These are phyloP conservation scores for Micrasema minimum DNA, from an alignment of 1,140 invertebrate species.

Conservation along the genomic window DNA sequence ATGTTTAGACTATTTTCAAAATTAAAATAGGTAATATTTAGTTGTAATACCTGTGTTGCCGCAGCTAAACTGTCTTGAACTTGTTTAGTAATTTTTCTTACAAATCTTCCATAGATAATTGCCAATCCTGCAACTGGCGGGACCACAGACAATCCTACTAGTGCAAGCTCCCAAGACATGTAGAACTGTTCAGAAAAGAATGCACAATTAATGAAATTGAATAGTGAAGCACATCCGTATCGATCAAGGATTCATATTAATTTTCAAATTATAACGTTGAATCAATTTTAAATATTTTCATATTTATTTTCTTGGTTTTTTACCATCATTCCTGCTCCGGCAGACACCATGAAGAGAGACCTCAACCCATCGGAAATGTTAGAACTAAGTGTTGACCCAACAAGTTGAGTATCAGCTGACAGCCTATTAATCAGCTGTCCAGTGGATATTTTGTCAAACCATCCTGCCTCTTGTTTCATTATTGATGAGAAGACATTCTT, in stretches of 20 bases:
- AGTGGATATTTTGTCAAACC: slow-evolving; percentile 93
- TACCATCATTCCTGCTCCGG: slow-evolving; percentile 95
- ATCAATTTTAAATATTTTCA: too few relatives aligned
- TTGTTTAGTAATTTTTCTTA: slow-evolving; percentile 84
- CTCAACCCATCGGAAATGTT: slow-evolving; percentile 95
- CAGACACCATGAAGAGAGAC: slow-evolving; percentile 84
- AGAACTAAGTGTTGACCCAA: slow-evolving; percentile 90
- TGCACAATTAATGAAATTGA: too few relatives aligned
- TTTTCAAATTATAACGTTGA: too few relatives aligned
- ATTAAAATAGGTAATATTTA: neutral
- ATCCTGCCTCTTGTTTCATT: slow-evolving; percentile 89
- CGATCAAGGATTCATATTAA: too few relatives aligned
- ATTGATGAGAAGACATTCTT: slow-evolving; percentile 86
- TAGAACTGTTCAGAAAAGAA: slow-evolving; percentile 77
- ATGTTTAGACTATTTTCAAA: slow-evolving; percentile 6
- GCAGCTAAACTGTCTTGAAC: slow-evolving; percentile 87
- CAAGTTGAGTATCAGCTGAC: slow-evolving; percentile 88
- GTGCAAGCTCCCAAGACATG: slow-evolving; percentile 87
- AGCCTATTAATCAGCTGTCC: slow-evolving; percentile 96
- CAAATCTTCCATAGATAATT: slow-evolving; percentile 89
- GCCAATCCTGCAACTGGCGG: slow-evolving; percentile 88
- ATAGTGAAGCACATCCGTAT: slow-evolving; percentile 32
- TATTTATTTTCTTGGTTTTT: too few relatives aligned
- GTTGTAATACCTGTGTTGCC: slow-evolving; percentile 70
- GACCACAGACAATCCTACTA: slow-evolving; percentile 87